These are phyloP conservation scores for Pseudocheirus occidentalis DNA, from an alignment of 2,797 vertebrate species.

Conservation along the genomic window DNA sequence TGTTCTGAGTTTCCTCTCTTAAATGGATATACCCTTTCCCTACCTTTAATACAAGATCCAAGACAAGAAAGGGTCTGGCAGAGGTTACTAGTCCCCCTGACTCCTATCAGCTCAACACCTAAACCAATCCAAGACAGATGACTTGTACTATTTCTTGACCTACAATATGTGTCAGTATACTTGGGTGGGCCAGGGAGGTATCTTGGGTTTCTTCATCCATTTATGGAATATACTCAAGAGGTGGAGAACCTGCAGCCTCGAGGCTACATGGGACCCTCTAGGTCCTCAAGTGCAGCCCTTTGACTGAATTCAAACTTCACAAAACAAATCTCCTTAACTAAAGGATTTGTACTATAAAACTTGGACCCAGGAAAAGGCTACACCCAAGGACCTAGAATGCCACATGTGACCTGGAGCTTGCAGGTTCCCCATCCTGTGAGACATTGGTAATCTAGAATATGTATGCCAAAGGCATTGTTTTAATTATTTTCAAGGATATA, in stretches of 20 bases:
- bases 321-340: too few species aligned
- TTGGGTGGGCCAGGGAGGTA: background rate
- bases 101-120: background rate
- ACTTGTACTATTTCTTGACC: background rate
- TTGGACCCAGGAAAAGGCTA: too few species aligned
- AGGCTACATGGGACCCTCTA: too few species aligned
- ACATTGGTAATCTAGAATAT: background rate
- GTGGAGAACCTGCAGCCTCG: too few species aligned
- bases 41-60: background rate
- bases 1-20: constrained; percentile 48
- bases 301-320: too few species aligned
- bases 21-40: background rate
- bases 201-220: background rate
- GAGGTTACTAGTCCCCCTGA: background rate
- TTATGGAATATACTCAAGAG: background rate
- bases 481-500: background rate
- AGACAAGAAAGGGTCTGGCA: constrained; percentile 3
- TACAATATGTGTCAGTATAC: background rate
- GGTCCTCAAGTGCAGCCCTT: too few species aligned
- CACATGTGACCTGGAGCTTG: too few species aligned
- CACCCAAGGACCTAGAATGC: too few species aligned
- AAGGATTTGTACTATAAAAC: too few species aligned
- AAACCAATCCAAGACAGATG: background rate
- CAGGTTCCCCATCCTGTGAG: too few species aligned
- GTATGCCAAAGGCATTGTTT: background rate